Conservation (phyloP, 2,888 invertebrate genomes). For the Schizaphis graminum region DNA sequence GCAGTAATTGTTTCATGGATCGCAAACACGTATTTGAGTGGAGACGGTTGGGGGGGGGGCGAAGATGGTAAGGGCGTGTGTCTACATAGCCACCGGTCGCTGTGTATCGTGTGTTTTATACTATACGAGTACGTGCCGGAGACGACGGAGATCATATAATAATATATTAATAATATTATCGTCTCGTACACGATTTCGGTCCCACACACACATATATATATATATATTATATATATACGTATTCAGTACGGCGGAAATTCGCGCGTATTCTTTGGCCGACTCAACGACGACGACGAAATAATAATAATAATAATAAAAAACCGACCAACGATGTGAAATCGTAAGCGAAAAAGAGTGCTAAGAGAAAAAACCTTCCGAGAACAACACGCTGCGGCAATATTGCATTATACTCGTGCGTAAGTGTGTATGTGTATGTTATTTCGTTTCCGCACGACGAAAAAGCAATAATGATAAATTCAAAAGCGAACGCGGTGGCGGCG, state of each 20-base stretch:
- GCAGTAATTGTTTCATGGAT: constrained; percentile 24
- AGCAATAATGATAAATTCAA: constrained; percentile 64
- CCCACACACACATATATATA: too few species aligned
- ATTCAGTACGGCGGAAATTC: not conserved
- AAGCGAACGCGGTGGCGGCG: constrained; percentile 5
- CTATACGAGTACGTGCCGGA: not conserved
- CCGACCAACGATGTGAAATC: constrained; percentile 23
- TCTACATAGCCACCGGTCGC: not conserved
- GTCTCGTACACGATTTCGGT: not conserved
- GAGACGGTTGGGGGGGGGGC: too few species aligned
- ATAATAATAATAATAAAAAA: constrained; percentile 15
- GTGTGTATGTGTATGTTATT: not conserved
- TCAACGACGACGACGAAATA: not conserved
- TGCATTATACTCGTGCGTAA: constrained; percentile 25
- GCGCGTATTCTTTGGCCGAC: not conserved
- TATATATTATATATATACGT: not conserved
- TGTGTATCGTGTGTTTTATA: not conserved
- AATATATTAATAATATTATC: constrained; percentile 7
- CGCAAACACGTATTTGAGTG: not conserved
- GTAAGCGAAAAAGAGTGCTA: not conserved
- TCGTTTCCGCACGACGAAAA: constrained; percentile 45
- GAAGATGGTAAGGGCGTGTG: not conserved
- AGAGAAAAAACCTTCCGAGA: constrained; percentile 4
- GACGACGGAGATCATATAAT: not conserved
- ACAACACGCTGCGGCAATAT: constrained; percentile 37